These are phyloP conservation scores for Morinoia aosen DNA, from an alignment of 2,888 invertebrate genomes.

Conservation along the genomic window DNA sequence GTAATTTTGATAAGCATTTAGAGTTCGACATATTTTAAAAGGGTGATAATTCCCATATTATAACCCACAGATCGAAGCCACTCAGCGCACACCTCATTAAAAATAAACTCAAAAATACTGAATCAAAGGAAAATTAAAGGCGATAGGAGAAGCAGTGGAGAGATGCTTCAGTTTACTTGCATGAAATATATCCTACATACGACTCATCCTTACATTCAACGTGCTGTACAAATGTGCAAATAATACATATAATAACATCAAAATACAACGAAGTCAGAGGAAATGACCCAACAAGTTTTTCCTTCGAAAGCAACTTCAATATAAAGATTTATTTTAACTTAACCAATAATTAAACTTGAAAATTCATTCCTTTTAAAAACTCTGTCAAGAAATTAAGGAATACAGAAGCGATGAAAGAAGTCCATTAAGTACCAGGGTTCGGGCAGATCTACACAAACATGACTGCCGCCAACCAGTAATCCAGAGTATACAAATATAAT, in stretches of 20 bases:
- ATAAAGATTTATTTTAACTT: neutral
- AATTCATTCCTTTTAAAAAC: neutral
- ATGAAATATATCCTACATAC: neutral
- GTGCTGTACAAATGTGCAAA: conserved; percentile 17
- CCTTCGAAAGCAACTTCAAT: neutral
- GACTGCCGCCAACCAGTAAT: neutral
- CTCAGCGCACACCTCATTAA: neutral
- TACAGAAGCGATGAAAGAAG: too few species aligned
- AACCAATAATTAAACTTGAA: neutral
- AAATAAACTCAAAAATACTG: neutral
- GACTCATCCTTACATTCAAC: neutral
- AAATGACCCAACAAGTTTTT: neutral
- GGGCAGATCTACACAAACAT: neutral
- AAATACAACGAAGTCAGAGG: neutral
- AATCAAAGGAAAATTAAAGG: neutral
- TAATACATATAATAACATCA: neutral
- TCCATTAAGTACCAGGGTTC: too few species aligned
- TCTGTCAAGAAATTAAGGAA: neutral
- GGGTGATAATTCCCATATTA: too few species aligned
- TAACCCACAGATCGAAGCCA: neutral
- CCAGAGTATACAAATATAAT: neutral
- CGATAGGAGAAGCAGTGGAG: neutral
- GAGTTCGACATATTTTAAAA: too few species aligned
- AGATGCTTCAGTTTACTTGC: neutral
- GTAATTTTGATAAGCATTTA: too few species aligned